Evolutionary conservation across 2,888 invertebrate species (phyloP).

Genomic region (Xestia ashworthii): DNA sequence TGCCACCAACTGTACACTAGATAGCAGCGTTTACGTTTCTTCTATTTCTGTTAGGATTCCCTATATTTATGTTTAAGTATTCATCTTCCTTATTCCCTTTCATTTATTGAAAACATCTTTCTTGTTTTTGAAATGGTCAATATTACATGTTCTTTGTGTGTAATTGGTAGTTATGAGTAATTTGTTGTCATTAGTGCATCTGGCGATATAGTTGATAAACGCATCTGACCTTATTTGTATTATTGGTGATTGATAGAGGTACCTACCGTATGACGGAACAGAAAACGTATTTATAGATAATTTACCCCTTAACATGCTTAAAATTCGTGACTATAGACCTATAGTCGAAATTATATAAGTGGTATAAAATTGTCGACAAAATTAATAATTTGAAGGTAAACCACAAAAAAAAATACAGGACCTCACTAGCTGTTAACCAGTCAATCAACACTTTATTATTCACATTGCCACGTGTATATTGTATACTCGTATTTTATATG

Average conservation of each 20-base stretch:
- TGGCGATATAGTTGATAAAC: constrained; percentile 28
- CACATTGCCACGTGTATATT: not conserved
- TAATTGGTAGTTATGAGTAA: constrained; percentile 20
- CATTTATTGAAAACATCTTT: not conserved
- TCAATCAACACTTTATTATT: constrained; percentile 29
- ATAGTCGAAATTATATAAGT: constrained; percentile 10
- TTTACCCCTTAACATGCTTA: not conserved
- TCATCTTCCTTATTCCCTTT: not conserved
- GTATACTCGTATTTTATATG: constrained; percentile 13
- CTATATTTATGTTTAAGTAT: constrained; percentile 63
- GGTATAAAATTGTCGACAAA: constrained; percentile 1
- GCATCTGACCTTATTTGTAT: constrained; percentile 3
- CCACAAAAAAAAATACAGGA: constrained; percentile 4
- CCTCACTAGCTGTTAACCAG: not conserved
- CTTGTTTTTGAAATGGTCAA: not conserved
- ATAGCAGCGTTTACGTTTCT: constrained; percentile 72
- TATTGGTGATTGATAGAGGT: not conserved
- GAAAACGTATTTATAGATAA: constrained; percentile 11
- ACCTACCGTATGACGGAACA: not conserved
- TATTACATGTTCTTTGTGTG: constrained; percentile 1
- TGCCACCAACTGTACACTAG: constrained; percentile 77
- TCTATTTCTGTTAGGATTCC: constrained; percentile 71
- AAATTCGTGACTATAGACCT: not conserved
- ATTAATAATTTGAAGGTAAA: constrained; percentile 23
- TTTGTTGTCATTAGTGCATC: constrained; percentile 39